A percentile compares a stretch with the other conserved stretches of the same genome.
Evolutionary conservation across 2,888 invertebrate species (phyloP).

Genomic region (Drosophila aldrichi): DNA sequence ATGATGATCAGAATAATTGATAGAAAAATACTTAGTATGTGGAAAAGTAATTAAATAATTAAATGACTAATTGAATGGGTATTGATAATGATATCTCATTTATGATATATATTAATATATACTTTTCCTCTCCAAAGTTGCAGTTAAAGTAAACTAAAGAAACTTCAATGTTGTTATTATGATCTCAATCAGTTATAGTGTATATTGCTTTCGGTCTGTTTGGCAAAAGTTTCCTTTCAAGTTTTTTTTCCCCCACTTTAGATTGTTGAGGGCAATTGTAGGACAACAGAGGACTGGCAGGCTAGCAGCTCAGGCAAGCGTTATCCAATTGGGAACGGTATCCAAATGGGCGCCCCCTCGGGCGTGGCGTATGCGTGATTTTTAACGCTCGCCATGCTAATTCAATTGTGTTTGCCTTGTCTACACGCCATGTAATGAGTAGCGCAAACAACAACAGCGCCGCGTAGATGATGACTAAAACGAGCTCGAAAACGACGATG

Average conservation of each 20-base stretch:
- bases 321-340: constrained; percentile 46
- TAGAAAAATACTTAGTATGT: neutral
- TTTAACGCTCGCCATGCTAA: constrained; percentile 75
- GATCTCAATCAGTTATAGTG: constrained; percentile 1
- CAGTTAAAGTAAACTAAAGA: too few species aligned
- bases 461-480: constrained; percentile 51
- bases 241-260: constrained; percentile 33
- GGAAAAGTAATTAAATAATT: neutral
- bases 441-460: constrained; percentile 67
- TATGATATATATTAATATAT: too few species aligned
- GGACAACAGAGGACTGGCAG: constrained; percentile 50
- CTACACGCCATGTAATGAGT: constrained; percentile 79
- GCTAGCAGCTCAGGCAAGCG: constrained; percentile 32
- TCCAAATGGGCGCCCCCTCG: constrained; percentile 28
- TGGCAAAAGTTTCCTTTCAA: constrained; percentile 9
- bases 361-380: constrained; percentile 77
- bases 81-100: too few species aligned
- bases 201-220: constrained; percentile 25
- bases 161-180: too few species aligned
- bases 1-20: neutral
- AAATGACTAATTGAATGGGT: neutral
- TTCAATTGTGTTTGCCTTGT: constrained; percentile 80
- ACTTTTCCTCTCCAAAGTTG: too few species aligned
- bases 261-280: constrained; percentile 75
- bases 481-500: constrained; percentile 45